These are phyloP conservation scores for Struthio camelus DNA, from an alignment of 2,113 vertebrate species.

Conservation along the genomic window DNA sequence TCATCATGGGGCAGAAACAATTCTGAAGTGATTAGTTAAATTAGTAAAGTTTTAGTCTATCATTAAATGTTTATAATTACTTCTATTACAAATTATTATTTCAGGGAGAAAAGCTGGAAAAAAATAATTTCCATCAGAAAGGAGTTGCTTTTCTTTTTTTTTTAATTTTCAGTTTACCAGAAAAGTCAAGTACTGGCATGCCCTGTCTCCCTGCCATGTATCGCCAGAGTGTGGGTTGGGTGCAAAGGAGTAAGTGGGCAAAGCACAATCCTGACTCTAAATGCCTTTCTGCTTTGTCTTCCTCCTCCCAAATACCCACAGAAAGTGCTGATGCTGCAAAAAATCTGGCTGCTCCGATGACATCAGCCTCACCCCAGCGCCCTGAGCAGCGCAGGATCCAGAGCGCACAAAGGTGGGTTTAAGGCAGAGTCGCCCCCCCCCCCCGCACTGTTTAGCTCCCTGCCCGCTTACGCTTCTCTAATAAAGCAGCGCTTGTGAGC, in stretches of 20 bases:
- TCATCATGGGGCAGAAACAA: background rate
- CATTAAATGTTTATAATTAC: background rate
- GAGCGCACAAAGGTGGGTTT: background rate
- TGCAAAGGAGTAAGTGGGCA: background rate
- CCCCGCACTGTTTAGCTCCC: rapidly evolving
- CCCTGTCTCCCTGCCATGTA: background rate
- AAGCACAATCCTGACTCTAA: rapidly evolving
- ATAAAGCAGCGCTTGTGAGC: background rate
- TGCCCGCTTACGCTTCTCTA: background rate
- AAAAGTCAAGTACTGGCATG: background rate
- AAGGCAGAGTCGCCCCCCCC: background rate
- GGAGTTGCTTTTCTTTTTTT: background rate
- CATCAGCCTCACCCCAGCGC: background rate
- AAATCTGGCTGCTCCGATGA: background rate
- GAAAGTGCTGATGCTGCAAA: background rate
- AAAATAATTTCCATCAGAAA: background rate
- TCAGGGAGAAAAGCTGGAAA: background rate
- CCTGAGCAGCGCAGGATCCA: rapidly evolving
- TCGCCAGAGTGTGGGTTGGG: background rate
- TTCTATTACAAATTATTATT: background rate
- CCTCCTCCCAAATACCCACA: rapidly evolving
- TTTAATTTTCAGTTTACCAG: background rate
- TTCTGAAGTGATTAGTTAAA: background rate
- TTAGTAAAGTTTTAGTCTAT: background rate
- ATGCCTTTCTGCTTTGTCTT: background rate